Percentiles rank a stretch among this genome's conserved stretches.
These are phyloP conservation scores for Pyxicephalus adspersus DNA, from an alignment of 2,113 vertebrate species.

Conservation along the genomic window DNA sequence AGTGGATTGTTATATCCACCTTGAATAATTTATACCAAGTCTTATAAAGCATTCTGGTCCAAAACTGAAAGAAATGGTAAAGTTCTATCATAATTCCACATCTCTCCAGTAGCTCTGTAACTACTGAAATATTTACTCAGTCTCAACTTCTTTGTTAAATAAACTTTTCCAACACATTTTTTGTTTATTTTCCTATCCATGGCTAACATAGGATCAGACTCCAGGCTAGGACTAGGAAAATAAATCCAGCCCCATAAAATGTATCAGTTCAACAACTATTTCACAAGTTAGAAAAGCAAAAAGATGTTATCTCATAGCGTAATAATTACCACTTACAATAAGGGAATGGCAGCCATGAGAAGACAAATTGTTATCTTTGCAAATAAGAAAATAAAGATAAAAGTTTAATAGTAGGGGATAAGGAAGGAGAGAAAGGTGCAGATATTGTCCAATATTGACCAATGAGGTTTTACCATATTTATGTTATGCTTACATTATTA, in stretches of 20 bases:
- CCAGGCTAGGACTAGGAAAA: conserved; percentile 13
- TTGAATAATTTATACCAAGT: too few relatives aligned
- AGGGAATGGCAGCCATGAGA: not conserved
- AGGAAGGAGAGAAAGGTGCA: too few relatives aligned
- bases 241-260: conserved; percentile 9
- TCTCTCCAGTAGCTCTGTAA: conserved; percentile 5
- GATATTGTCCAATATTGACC: too few relatives aligned
- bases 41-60: too few relatives aligned
- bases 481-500: too few relatives aligned
- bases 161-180: conserved; percentile 35
- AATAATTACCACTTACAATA: conserved; percentile 26
- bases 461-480: too few relatives aligned
- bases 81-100: not conserved
- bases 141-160: conserved; percentile 39
- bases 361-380: not conserved
- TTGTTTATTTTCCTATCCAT: conserved; percentile 37
- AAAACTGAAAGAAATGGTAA: too few relatives aligned
- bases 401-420: too few relatives aligned
- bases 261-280: conserved; percentile 23
- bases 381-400: not conserved
- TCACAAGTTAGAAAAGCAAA: conserved; percentile 17
- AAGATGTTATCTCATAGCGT: conserved; percentile 11
- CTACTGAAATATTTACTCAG: conserved; percentile 31
- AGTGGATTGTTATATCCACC: too few relatives aligned
- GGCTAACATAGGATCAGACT: conserved; percentile 6